Base-by-base conservation (phyloP, 2,888 invertebrate species). In the Cantharis flavilabris region DNA sequence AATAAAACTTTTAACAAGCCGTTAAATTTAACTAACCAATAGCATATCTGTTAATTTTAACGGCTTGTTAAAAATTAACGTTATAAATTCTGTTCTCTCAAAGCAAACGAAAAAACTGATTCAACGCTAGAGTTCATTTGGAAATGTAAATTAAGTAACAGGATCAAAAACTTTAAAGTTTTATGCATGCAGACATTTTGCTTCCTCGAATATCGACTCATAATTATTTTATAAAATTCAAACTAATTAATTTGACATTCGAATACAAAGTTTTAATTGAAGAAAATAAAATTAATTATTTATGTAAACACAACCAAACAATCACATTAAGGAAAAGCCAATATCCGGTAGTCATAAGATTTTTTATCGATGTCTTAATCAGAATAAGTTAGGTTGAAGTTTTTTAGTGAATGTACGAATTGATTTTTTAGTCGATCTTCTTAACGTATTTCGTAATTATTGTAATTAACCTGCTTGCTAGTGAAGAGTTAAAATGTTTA, bases 381-480 rank as follows among this genome's bases (percentile, higher is more conserved):
- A n/a, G 49, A 49, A 49, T 49, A 49, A 49, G 49, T 49, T 49
- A 49, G 5, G 49, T n/a, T 49, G n/a, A 7, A n/a, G 49, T 49
- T 49, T 49, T 49, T 49, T 49, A n/a, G 7, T 49, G 49, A 49
- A 49, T n/a, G 49, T n/a, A 49, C 49, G 49, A n/a, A 49, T 49
- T 49, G 49, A 49, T 49, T 49, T 49, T 49, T 49, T 49, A 49
- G 49, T 49, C n/a, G 49, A 49, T 49, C 49, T n/a, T 49, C 18
- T 67, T 23, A 67, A 67, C 65, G 65, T 67, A 67, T 67, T 67
- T 67, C 26, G 23, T 67, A 67, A 67, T 67, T 67, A 67, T 49
- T 49, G 49, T 49, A 49, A 49, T 49, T 49, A 49, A 49, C 49
- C n/a, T 49, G 49, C 49, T 49, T 49, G 49, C 49, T 49, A 49